A percentile compares a stretch with the other conserved stretches of the same genome.
phyloP scores from a whole-genome alignment of 2,113 vertebrate species.

The Bombycilla garrulus region DNA sequence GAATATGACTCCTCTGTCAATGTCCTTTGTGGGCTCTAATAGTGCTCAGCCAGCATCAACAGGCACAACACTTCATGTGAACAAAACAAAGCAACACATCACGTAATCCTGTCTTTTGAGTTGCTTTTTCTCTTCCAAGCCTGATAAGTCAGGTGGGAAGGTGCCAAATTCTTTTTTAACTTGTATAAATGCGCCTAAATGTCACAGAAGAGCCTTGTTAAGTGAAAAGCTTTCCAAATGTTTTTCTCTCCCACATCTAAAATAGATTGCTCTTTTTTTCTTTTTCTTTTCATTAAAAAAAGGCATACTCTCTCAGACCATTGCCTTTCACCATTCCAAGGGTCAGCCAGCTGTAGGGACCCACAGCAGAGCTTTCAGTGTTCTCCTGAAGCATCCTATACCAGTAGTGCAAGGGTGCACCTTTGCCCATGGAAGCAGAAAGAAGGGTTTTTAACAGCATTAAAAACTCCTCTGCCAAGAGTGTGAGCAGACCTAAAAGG shows the following conservation, averaged over 20 bases:
- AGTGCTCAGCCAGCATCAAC: background rate
- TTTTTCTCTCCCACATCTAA: constrained; percentile 46
- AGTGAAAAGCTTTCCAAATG: constrained; percentile 55
- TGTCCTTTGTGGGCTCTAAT: background rate
- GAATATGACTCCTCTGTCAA: constrained; percentile 1
- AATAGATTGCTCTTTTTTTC: constrained; percentile 52
- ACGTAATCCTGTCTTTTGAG: constrained; percentile 10
- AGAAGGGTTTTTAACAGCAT: background rate
- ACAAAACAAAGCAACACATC: constrained; percentile 21
- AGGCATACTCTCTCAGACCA: background rate
- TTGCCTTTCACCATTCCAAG: background rate
- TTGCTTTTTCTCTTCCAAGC: constrained; percentile 43
- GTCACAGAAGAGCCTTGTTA: constrained; percentile 53
- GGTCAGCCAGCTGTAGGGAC: background rate
- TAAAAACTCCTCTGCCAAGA: background rate
- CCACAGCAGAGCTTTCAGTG: background rate
- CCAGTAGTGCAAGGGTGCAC: background rate
- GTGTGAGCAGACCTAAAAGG: background rate
- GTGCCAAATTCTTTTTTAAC: constrained; percentile 58
- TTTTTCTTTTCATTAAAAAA: background rate
- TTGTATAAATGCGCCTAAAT: constrained; percentile 54
- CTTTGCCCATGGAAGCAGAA: background rate
- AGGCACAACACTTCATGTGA: background rate
- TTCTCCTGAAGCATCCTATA: background rate
- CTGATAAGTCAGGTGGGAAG: constrained; percentile 46